Evolutionary conservation across 2,797 vertebrate genomes (phyloP), one percentile per base, ranked within the genome.

Genomic region (Hoplostethus atlanticus): DNA sequence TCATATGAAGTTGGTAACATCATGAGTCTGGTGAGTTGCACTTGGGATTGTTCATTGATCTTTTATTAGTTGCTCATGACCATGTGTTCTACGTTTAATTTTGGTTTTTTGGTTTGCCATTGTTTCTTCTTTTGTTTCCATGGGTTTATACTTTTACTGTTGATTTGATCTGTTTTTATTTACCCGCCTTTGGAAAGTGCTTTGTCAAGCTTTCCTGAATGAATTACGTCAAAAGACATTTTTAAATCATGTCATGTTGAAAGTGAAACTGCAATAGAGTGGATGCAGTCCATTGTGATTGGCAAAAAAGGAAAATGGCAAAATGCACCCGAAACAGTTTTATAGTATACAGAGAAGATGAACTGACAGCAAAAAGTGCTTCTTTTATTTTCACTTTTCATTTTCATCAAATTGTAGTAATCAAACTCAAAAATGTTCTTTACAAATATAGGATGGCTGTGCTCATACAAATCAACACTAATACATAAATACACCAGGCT

Each of bases 401-500:
- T 76, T 84, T 64, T 79, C 73, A 85, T 71, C 76, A 76, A 77
- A 77, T 87, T 81, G 69, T 76, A 73, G 70, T 71, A 82, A 76
- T 82, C 68, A 86, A 83, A 84, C 81, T 34, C 34, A 48, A 71
- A 60, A 78, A 81, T 81, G 68, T 79, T 70, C 46, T 78, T 88
- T 76, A 89, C 77, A 88, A 85, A 89, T 84, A 76, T 81, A 86
- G 59, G 63, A 85, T 71, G 71, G 57, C 70, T 80, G 76, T 82
- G 81, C 76, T 86, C 79, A 84, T 88, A 86, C 61, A 84, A 75
- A 84, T 87, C 68, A 76, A 87, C 68, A 86, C 63, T 81, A 86
- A 84, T 86, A 89, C 84, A 93, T 93, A 91, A 94, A 94, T 93
- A 91, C 86, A 87, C 67, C 59, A 83, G 57, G 71, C 73, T 83